Evolutionary conservation across 1,140 invertebrate genomes (phyloP).

Genomic region (Drosophila carrolli): DNA sequence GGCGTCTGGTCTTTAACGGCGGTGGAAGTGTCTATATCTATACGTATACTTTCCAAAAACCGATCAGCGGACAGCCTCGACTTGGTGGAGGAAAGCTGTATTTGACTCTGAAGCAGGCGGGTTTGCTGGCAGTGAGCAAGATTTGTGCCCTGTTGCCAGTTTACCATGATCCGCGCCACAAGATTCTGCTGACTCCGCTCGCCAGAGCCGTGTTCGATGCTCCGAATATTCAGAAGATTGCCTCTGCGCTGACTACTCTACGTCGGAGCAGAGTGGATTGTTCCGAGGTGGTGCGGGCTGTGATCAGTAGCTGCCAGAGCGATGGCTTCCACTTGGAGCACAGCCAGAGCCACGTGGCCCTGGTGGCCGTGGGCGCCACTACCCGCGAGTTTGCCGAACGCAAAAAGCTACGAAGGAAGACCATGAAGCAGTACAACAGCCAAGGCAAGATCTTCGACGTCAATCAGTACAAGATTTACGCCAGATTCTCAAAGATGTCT

Average conservation of each 20-base stretch:
- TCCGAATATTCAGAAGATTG: slow-evolving; percentile 49
- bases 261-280: slow-evolving; percentile 3
- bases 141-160: slow-evolving; percentile 34
- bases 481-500: slow-evolving; percentile 34
- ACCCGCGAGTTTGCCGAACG: slow-evolving; percentile 7
- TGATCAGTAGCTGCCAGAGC: slow-evolving; percentile 59
- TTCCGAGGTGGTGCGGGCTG: slow-evolving; percentile 36
- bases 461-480: slow-evolving; percentile 42
- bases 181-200: slow-evolving; percentile 57
- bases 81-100: slow-evolving; percentile 47
- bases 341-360: slow-evolving; percentile 46
- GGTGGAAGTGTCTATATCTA: slow-evolving; percentile 41
- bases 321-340: slow-evolving; percentile 55
- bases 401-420: slow-evolving; percentile 34
- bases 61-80: slow-evolving; percentile 47
- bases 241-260: slow-evolving; percentile 4
- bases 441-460: slow-evolving; percentile 37
- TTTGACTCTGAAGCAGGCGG: slow-evolving; percentile 61
- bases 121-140: slow-evolving; percentile 44
- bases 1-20: slow-evolving; percentile 48
- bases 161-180: slow-evolving; percentile 34
- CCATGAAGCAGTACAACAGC: slow-evolving; percentile 28
- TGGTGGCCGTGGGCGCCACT: slow-evolving; percentile 52
- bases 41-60: slow-evolving; percentile 47
- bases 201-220: slow-evolving; percentile 52